Percentiles rank a stretch among this genome's conserved stretches.
phyloP scores from a whole-genome alignment of 2,113 vertebrate genomes.

The Willisornis vidua region DNA sequence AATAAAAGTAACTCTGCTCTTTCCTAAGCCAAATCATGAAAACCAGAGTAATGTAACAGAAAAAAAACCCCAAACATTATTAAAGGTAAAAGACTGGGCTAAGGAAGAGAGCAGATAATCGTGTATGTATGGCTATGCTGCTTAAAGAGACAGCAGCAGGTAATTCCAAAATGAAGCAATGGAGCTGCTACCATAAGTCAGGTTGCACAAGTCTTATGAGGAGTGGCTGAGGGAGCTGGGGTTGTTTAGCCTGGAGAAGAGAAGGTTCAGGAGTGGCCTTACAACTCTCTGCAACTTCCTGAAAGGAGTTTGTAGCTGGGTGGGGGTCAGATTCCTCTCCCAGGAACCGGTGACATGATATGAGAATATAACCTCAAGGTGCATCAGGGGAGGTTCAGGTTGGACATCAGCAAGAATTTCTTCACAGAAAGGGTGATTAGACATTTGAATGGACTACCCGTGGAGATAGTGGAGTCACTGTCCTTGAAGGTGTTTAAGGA shows the following conservation, averaged over 20 bases:
- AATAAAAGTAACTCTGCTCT: background rate
- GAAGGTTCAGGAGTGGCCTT: background rate
- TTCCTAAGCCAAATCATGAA: background rate
- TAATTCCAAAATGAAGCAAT: background rate
- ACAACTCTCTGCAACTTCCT: too few species aligned
- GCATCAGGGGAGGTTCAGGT: background rate
- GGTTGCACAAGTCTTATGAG: background rate
- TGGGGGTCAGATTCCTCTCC: background rate
- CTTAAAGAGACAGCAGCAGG: background rate
- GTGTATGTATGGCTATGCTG: accelerated
- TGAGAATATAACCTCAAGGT: background rate
- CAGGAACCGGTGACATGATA: background rate
- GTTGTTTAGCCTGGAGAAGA: background rate
- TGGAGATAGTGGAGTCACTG: background rate
- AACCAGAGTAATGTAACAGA: background rate
- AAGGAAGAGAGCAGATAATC: background rate
- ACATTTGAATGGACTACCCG: background rate
- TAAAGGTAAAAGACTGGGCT: background rate
- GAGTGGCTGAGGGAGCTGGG: background rate
- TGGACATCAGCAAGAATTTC: background rate
- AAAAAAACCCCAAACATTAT: accelerated
- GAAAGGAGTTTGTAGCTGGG: background rate
- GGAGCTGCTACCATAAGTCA: background rate
- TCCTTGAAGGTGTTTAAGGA: background rate
- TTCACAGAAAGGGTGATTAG: background rate